These are phyloP conservation scores for Nibea albiflora DNA, from an alignment of 2,113 vertebrate species.

Conservation along the genomic window DNA sequence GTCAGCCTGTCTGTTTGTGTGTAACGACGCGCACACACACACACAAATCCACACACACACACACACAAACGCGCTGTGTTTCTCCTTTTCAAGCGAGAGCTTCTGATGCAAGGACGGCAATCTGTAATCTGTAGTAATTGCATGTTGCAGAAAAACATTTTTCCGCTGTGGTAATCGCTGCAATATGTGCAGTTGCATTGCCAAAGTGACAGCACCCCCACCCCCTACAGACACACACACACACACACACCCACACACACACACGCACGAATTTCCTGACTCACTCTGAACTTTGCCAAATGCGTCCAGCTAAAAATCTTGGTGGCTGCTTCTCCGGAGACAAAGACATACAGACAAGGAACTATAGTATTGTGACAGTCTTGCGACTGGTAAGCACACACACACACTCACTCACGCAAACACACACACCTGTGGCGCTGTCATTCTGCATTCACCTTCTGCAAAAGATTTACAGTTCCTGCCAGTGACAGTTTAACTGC, in stretches of 20 bases:
- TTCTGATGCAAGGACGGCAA: conserved; percentile 85
- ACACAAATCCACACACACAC: conserved; percentile 48
- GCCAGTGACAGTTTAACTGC: conserved; percentile 82
- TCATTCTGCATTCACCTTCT: conserved; percentile 70
- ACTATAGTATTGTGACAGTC: conserved; percentile 31
- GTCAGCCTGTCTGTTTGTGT: conserved; percentile 76
- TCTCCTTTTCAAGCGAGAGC: conserved; percentile 80
- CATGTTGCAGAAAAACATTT: conserved; percentile 90
- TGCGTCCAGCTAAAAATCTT: conserved; percentile 39
- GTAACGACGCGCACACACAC: conserved; percentile 52
- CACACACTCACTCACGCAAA: conserved; percentile 10
- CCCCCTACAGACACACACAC: conserved; percentile 68
- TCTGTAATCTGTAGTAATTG: conserved; percentile 90
- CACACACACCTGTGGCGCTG: conserved; percentile 71
- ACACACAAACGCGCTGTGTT: conserved; percentile 70
- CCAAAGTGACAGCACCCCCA: conserved; percentile 86
- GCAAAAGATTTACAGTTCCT: conserved; percentile 70
- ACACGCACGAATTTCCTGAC: conserved; percentile 55
- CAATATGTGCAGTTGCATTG: conserved; percentile 86
- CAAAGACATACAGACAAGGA: conserved; percentile 39
- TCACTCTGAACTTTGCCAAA: conserved; percentile 65
- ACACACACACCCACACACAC: conserved; percentile 36
- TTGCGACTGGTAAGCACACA: background rate
- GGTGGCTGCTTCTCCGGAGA: conserved; percentile 34
- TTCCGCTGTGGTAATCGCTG: conserved; percentile 87